These are phyloP conservation scores for Amphilophus citrinellus DNA, from an alignment of 2,113 vertebrate genomes.

Conservation along the genomic window DNA sequence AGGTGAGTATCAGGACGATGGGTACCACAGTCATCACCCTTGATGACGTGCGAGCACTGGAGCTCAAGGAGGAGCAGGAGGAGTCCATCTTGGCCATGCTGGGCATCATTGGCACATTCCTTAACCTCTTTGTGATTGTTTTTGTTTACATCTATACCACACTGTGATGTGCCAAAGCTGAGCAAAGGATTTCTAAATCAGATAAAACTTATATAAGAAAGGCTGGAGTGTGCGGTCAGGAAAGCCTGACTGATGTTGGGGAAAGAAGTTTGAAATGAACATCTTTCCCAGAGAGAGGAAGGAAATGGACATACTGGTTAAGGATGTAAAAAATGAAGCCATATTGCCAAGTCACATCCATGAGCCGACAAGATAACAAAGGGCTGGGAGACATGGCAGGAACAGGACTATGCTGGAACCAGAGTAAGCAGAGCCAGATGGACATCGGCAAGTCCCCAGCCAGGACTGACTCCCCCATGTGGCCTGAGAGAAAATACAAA, in stretches of 20 bases:
- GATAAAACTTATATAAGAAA: background rate
- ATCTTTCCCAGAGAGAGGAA: background rate
- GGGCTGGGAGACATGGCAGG: constrained; percentile 37
- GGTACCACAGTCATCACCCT: constrained; percentile 87
- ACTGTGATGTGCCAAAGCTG: constrained; percentile 75
- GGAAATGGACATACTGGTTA: background rate
- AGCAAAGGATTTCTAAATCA: background rate
- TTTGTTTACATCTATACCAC: constrained; percentile 93
- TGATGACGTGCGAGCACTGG: constrained; percentile 87
- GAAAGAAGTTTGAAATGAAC: constrained; percentile 37
- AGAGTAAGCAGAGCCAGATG: constrained; percentile 1
- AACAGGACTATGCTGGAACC: constrained; percentile 12
- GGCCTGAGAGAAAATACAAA: constrained; percentile 18
- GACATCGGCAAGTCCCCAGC: background rate
- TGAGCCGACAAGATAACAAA: constrained; percentile 70
- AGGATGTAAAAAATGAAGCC: constrained; percentile 41
- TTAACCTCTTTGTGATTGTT: constrained; percentile 91
- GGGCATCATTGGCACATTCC: constrained; percentile 90
- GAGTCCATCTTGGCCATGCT: constrained; percentile 90
- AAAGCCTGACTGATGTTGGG: background rate
- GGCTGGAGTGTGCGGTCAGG: background rate
- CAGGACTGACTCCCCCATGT: constrained; percentile 22
- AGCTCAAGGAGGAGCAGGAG: constrained; percentile 91
- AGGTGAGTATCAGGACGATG: constrained; percentile 85
- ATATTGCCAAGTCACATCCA: constrained; percentile 33